A percentile compares a stretch with the other conserved stretches of the same genome.
phyloP scores from a whole-genome alignment of 2,797 vertebrate genomes.

The Molossus alvarezi region DNA sequence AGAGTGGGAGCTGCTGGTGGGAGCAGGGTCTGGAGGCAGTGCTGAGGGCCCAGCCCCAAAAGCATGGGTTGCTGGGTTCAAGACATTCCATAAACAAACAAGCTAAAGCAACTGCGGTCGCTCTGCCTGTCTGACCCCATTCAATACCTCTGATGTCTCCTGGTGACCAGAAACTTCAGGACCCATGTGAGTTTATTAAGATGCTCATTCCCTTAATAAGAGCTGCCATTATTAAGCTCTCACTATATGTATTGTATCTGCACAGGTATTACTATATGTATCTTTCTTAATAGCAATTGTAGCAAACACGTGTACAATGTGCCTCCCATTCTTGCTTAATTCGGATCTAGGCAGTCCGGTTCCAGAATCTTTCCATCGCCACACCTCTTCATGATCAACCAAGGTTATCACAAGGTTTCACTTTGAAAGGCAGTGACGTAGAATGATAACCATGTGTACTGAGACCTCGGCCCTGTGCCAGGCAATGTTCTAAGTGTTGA shows the following conservation, averaged over 20 bases:
- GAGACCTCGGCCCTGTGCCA: not conserved
- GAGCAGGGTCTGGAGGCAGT: not conserved
- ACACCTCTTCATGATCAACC: not conserved
- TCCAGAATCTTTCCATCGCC: not conserved
- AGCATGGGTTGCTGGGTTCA: constrained; percentile 10
- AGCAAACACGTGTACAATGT: not conserved
- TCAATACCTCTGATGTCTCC: not conserved
- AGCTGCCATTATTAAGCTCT: not conserved
- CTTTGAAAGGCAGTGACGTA: not conserved
- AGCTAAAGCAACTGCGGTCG: not conserved
- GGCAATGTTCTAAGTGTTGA: not conserved
- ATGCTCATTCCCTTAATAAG: not conserved
- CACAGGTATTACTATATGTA: too few relatives aligned
- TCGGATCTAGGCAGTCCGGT: not conserved
- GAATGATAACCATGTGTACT: not conserved
- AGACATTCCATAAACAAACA: not conserved
- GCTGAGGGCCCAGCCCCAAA: not conserved
- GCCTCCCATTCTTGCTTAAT: not conserved
- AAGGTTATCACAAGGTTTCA: not conserved
- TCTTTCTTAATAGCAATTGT: not conserved
- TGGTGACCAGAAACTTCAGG: not conserved
- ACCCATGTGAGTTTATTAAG: not conserved
- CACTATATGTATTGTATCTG: not conserved
- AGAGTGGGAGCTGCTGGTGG: not conserved
- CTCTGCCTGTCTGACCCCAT: not conserved